Conservation (phyloP, 2,113 vertebrate species). For the Crotalus viridis region DNA sequence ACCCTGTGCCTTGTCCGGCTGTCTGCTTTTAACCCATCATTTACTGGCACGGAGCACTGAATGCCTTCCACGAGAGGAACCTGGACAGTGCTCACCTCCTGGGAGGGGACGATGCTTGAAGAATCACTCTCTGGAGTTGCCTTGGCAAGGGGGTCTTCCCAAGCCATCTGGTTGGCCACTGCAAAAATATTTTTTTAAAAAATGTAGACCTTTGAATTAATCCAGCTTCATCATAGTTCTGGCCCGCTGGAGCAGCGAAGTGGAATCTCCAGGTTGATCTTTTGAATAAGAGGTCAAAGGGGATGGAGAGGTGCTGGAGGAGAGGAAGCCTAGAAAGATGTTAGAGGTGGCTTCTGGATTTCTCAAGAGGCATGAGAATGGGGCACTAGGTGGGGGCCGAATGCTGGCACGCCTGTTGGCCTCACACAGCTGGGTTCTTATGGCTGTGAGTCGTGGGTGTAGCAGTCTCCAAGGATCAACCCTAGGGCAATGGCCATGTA, state of each 20-base stretch:
- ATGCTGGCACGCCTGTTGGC: background rate
- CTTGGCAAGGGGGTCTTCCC: background rate
- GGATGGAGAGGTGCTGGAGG: background rate
- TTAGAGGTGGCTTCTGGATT: background rate
- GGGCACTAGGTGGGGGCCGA: no score
- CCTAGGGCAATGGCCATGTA: background rate
- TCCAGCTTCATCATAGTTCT: background rate
- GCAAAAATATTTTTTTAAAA: background rate
- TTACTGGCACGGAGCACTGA: slow-evolving; percentile 26
- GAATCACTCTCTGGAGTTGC: background rate
- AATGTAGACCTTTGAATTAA: background rate
- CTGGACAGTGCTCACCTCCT: background rate
- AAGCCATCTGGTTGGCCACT: background rate
- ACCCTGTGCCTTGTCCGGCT: slow-evolving; percentile 64
- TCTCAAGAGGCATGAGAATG: background rate
- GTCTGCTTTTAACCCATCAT: slow-evolving; percentile 55
- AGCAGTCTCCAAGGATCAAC: background rate
- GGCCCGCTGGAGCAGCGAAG: background rate
- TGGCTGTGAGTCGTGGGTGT: background rate
- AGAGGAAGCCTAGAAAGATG: background rate
- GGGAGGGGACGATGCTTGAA: background rate
- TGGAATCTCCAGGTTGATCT: background rate
- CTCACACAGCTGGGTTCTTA: background rate
- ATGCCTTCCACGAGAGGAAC: background rate
- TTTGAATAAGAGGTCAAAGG: background rate